Conservation (phyloP, 2,113 vertebrate genomes). For the Syngnathus scovelli region DNA sequence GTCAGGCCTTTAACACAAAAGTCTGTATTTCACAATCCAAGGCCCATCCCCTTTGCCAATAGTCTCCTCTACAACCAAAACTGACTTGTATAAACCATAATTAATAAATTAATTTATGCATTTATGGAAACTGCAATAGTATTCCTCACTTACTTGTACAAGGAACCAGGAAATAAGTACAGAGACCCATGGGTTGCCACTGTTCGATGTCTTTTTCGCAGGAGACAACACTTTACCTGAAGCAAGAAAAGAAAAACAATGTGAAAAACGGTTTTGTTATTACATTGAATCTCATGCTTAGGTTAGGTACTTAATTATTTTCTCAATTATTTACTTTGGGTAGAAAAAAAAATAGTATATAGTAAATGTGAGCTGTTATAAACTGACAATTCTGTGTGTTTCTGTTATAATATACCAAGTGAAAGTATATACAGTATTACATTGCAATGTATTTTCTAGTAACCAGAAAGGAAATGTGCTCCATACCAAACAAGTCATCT, state of each 20-base stretch:
- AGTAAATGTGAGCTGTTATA: not conserved
- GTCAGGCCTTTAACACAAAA: slow-evolving; percentile 35
- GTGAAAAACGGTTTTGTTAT: not conserved
- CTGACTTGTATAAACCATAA: slow-evolving; percentile 9
- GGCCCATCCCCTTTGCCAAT: slow-evolving; percentile 19
- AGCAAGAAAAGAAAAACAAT: slow-evolving; percentile 7
- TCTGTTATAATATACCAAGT: not conserved
- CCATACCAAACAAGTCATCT: slow-evolving; percentile 84
- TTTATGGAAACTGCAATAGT: not conserved
- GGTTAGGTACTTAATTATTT: not conserved
- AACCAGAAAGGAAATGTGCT: not conserved
- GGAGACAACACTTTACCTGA: slow-evolving; percentile 73
- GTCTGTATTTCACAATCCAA: slow-evolving; percentile 17
- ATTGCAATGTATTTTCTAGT: slow-evolving; percentile 1
- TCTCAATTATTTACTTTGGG: not conserved
- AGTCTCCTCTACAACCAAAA: slow-evolving; percentile 27
- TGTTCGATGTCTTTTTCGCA: slow-evolving; percentile 78
- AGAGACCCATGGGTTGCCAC: slow-evolving; percentile 83
- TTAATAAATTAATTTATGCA: not conserved
- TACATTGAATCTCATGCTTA: too few relatives aligned
- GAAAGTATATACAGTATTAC: not conserved
- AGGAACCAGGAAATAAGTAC: slow-evolving; percentile 86
- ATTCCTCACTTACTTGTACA: slow-evolving; percentile 75
- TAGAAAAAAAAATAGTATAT: slow-evolving; percentile 48
- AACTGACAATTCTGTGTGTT: not conserved